Base-by-base conservation (phyloP, 2,888 invertebrate species). In the Dryobota labecula region DNA sequence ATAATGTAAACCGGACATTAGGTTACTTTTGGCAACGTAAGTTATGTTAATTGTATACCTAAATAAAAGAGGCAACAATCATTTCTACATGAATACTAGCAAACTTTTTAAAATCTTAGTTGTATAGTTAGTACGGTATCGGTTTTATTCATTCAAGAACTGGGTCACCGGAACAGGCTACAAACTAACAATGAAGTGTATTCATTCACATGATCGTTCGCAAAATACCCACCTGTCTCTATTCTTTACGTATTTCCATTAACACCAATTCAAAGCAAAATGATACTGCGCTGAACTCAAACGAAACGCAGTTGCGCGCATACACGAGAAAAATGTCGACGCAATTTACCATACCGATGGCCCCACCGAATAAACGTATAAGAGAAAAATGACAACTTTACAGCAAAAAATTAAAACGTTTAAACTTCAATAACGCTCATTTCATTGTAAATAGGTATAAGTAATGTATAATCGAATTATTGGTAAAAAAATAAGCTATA, bases 131-230 rank as follows among this genome's bases (percentile, higher is more conserved):
- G 7, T 61, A 36, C 45, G 18, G 43, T 33, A 38, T 43, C 45
- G 56, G 36, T 41, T 80, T 77, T 63, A 47, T 69, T n/a, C 20
- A 36, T 24, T 62, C 66, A 70, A 76, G 68, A 87, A 84, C 75
- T 80, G 65, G 86, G 84, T 76, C 85, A 83, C 71, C 69, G 51
- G 76, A 75, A 75, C 81, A 84, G 76, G 58, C 78, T 75, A 79
- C 58, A 64, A 60, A 71, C 54, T 61, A 73, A 71, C 76, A 70
- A 70, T 66, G 70, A 69, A 54, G 30, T 69, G 80, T 80, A 63
- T 75, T 75, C 69, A 75, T 70, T 70, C 76, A 70, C 76, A 80
- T 70, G 54, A 64, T 41, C 70, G 38, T 75, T 53, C 61, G 53
- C 57, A 49, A 81, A 77, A 76, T 60, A 27, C 58, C 33, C 45